A percentile compares a stretch with the other conserved stretches of the same genome.
phyloP scores from a whole-genome alignment of 23 tunicate species.

The Clavelina lepadiformis region DNA sequence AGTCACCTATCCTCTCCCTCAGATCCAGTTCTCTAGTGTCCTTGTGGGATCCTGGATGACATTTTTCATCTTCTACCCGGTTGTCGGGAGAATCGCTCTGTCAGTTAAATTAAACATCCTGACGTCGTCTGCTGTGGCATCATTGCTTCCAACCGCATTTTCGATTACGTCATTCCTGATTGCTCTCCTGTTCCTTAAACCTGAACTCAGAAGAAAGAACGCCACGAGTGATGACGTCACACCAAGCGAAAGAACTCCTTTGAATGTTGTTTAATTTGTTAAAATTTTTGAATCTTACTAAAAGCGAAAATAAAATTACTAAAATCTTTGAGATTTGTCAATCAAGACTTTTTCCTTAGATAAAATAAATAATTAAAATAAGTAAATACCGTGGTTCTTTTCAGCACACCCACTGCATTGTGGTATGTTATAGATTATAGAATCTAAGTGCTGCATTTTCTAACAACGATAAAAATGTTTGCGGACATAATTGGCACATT shows the following conservation, averaged over 20 bases:
- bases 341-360: too few relatives aligned
- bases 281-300: too few relatives aligned
- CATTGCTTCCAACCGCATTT: conserved; percentile 19
- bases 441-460: too few relatives aligned
- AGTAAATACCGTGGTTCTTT: too few relatives aligned
- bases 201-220: conserved; percentile 20
- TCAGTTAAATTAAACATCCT: neutral
- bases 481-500: too few relatives aligned
- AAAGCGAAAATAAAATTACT: too few relatives aligned
- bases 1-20: conserved; percentile 46
- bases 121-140: conserved; percentile 28
- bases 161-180: conserved; percentile 20
- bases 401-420: too few relatives aligned
- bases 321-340: too few relatives aligned
- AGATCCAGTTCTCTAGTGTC: conserved; percentile 28
- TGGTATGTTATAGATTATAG: too few relatives aligned
- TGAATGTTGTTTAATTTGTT: too few relatives aligned
- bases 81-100: conserved; percentile 30
- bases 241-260: neutral
- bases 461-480: too few relatives aligned
- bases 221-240: conserved; percentile 6
- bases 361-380: too few relatives aligned
- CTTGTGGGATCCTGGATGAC: conserved; percentile 52
- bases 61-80: conserved; percentile 41
- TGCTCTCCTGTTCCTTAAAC: conserved; percentile 24